Evolutionary conservation across 2,888 invertebrate species (phyloP).

Genomic region (Drosophila hamatofila): DNA sequence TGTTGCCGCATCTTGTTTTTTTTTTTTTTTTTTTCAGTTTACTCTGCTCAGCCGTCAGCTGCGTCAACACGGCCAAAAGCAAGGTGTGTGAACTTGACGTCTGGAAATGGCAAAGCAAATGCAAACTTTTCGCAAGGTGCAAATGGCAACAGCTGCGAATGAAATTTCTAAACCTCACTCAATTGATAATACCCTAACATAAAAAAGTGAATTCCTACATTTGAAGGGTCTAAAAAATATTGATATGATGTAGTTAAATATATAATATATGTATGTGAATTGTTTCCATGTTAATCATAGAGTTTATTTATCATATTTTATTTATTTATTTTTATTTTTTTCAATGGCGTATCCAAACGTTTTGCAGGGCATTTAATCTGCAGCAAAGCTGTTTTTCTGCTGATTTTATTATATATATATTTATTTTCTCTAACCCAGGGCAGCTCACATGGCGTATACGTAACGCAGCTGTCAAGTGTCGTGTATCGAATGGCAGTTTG

Average conservation of each 20-base stretch:
- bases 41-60: slow-evolving; percentile 44
- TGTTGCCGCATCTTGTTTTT: slow-evolving; percentile 16
- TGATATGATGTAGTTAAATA: too few species aligned
- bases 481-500: slow-evolving; percentile 47
- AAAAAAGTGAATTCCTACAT: neutral
- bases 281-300: too few species aligned
- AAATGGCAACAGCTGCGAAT: slow-evolving; percentile 54
- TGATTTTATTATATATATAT: neutral
- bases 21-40: slow-evolving; percentile 9
- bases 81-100: slow-evolving; percentile 56
- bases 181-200: slow-evolving; percentile 10
- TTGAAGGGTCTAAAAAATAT: neutral
- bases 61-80: slow-evolving; percentile 55
- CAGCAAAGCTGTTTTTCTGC: neutral
- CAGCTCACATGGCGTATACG: slow-evolving; percentile 32
- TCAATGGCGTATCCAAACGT: too few species aligned
- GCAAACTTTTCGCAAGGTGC: slow-evolving; percentile 60
- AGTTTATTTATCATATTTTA: neutral
- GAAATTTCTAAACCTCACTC: slow-evolving; percentile 5
- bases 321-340: neutral
- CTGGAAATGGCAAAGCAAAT: slow-evolving; percentile 37
- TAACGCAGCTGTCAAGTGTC: slow-evolving; percentile 50
- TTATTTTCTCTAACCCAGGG: neutral
- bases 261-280: too few species aligned
- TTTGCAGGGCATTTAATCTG: neutral